Conservation (phyloP, 1,140 invertebrate genomes). For the Colletes gigas region DNA sequence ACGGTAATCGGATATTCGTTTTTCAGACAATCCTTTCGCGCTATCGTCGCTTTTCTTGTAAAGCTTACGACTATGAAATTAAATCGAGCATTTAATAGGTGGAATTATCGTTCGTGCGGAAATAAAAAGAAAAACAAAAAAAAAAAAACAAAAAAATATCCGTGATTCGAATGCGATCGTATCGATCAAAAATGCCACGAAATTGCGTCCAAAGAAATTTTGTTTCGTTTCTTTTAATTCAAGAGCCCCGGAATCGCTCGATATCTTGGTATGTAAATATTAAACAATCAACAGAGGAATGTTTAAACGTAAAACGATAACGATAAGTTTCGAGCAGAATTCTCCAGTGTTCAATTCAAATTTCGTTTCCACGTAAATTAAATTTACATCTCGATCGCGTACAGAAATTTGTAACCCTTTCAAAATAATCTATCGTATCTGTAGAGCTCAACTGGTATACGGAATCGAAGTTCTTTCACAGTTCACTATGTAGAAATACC, state of each 20-base stretch:
- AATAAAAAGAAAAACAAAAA: not conserved
- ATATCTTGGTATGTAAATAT: conserved; percentile 62
- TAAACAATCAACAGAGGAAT: conserved; percentile 16
- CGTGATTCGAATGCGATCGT: not conserved
- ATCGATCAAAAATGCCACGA: conserved; percentile 38
- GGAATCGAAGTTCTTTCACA: conserved; percentile 1
- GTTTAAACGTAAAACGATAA: conserved; percentile 38
- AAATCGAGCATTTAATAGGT: not conserved
- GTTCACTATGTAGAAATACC: conserved; percentile 17
- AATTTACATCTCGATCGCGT: not conserved
- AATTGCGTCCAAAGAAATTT: conserved; percentile 55
- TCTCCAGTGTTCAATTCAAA: conserved; percentile 36
- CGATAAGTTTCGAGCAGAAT: conserved; percentile 38
- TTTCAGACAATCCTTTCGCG: conserved; percentile 48
- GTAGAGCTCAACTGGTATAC: conserved; percentile 4
- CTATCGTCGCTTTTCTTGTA: conserved; percentile 48
- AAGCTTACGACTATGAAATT: conserved; percentile 17
- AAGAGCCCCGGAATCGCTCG: conserved; percentile 13
- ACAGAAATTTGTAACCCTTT: conserved; percentile 25
- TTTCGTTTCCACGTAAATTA: conserved; percentile 34
- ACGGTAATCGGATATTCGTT: conserved; percentile 44
- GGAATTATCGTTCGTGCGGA: not conserved
- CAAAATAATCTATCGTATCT: conserved; percentile 23
- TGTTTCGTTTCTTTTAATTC: conserved; percentile 30
- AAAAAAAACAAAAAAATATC: not conserved